phyloP scores from a whole-genome alignment of 2,113 vertebrate genomes.

The Canis aureus region DNA sequence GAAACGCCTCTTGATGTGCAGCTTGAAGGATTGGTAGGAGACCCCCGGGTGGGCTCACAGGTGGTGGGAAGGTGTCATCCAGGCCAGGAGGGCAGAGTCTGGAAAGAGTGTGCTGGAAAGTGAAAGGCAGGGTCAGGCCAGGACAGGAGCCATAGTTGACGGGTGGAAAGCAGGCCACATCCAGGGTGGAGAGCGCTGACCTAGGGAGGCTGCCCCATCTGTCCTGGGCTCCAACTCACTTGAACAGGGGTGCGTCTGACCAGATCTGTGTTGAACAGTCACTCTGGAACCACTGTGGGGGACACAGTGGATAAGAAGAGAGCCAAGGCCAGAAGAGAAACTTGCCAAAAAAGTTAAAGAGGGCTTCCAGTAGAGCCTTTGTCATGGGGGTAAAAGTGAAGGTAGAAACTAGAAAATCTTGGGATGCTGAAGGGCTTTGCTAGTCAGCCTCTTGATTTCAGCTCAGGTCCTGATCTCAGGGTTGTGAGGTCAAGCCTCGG shows the following conservation, averaged over 20 bases:
- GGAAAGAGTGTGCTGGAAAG: background rate
- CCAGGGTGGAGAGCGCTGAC: background rate
- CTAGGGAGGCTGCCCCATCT: too few species aligned
- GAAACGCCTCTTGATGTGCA: too few species aligned
- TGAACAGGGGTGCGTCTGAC: background rate
- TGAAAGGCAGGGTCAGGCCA: background rate
- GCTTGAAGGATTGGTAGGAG: too few species aligned
- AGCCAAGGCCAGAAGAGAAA: background rate
- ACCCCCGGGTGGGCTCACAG: rapidly evolving
- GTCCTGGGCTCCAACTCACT: background rate
- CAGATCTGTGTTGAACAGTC: background rate
- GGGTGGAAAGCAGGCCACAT: too few species aligned
- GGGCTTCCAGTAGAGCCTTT: background rate
- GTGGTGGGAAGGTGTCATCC: too few species aligned
- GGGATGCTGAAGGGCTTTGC: background rate
- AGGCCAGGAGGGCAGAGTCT: background rate
- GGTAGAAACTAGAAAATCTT: background rate
- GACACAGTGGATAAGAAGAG: background rate
- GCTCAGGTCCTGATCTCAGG: background rate
- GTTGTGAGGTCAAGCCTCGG: background rate
- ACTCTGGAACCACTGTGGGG: background rate
- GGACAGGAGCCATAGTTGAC: background rate
- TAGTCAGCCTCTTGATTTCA: background rate
- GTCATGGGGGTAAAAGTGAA: background rate
- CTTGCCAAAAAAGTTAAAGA: background rate